Percentiles rank a stretch among this genome's conserved stretches.
Conservation (phyloP, 1,140 invertebrate species). For the Neotoxoptera formosana region DNA sequence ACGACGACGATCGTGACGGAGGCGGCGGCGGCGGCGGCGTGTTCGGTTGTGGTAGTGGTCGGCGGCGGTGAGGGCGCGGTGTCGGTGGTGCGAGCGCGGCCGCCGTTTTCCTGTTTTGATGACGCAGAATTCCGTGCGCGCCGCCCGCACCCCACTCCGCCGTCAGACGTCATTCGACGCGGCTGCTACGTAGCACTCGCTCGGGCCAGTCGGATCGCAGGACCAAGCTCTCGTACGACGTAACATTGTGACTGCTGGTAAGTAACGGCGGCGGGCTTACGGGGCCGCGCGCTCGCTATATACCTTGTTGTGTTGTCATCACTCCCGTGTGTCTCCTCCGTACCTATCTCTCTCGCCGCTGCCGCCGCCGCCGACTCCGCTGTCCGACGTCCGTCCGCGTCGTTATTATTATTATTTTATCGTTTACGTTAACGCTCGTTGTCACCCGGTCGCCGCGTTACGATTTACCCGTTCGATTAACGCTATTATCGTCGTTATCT, state of each 20-base stretch:
- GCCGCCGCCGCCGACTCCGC: too few relatives aligned
- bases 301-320: constrained; percentile 43
- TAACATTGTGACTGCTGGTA: constrained; percentile 57
- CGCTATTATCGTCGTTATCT: not conserved
- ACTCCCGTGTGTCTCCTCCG: constrained; percentile 24
- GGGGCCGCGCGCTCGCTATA: constrained; percentile 22
- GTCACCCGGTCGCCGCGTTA: not conserved
- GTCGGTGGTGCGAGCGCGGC: not conserved
- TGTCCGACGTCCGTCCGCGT: not conserved
- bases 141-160: constrained; percentile 53
- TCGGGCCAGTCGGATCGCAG: constrained; percentile 55
- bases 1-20: not conserved
- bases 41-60: constrained; percentile 7
- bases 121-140: constrained; percentile 52
- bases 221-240: constrained; percentile 57
- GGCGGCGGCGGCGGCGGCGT: constrained; percentile 2
- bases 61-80: not conserved
- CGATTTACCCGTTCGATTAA: not conserved
- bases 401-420: not conserved
- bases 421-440: not conserved
- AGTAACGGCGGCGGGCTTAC: constrained; percentile 44
- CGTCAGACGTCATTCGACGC: constrained; percentile 55
- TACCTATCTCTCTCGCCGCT: not conserved
- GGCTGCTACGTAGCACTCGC: constrained; percentile 55
- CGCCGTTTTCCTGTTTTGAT: constrained; percentile 56